These are phyloP conservation scores for Dysmachus trigonus DNA, from an alignment of 2,888 invertebrate species.

Conservation along the genomic window DNA sequence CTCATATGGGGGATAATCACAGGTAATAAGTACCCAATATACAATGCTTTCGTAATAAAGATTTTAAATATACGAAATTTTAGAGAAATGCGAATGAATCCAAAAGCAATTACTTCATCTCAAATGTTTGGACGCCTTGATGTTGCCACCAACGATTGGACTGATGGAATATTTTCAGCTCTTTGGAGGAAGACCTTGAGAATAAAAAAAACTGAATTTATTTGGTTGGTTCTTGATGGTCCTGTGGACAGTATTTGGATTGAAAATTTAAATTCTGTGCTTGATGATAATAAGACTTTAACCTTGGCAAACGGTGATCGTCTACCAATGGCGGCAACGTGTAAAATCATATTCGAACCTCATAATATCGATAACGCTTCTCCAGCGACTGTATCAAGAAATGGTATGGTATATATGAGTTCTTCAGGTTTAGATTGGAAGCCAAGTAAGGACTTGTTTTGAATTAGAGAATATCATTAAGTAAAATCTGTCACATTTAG, in stretches of 20 bases:
- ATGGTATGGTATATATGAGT: conserved; percentile 97
- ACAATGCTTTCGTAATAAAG: not conserved
- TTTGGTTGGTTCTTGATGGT: conserved; percentile 95
- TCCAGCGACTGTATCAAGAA: conserved; percentile 94
- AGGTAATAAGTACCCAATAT: conserved; percentile 70
- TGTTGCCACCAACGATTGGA: conserved; percentile 98
- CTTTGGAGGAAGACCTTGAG: conserved; percentile 94
- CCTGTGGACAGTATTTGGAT: conserved; percentile 99
- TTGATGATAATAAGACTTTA: conserved; percentile 95
- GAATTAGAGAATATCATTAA: not conserved
- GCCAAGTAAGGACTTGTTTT: conserved; percentile 69
- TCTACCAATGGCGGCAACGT: conserved; percentile 90
- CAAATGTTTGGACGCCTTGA: conserved; percentile 98
- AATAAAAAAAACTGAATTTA: conserved; percentile 85
- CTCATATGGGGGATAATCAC: conserved; percentile 84
- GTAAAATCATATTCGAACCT: conserved; percentile 96
- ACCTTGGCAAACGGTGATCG: conserved; percentile 96
- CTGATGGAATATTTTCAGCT: conserved; percentile 96
- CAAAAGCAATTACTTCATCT: conserved; percentile 95
- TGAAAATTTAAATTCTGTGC: conserved; percentile 95
- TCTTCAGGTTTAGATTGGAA: conserved; percentile 93
- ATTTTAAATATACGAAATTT: not conserved
- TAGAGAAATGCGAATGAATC: conserved; percentile 96
- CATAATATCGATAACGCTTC: conserved; percentile 98
- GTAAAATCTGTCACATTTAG: conserved; percentile 57